phyloP scores from a whole-genome alignment of 2,797 vertebrate genomes.

The Megaceryle alcyon region DNA sequence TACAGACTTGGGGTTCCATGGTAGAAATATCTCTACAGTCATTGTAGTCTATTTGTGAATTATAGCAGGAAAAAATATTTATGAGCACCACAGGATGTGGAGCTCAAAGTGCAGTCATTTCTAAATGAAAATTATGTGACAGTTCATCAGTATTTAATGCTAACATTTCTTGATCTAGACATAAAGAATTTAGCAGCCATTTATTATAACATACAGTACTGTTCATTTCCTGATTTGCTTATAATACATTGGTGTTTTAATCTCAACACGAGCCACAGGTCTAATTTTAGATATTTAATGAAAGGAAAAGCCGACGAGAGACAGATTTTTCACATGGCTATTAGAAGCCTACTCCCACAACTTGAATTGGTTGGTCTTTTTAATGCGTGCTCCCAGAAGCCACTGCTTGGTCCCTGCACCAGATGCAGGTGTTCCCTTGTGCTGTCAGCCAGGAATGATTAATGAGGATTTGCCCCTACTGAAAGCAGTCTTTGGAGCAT shows the following conservation, averaged over 20 bases:
- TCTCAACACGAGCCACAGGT: constrained; percentile 63
- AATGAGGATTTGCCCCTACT: constrained; percentile 87
- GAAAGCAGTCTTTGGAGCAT: constrained; percentile 86
- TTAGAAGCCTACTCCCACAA: constrained; percentile 69
- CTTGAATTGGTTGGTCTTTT: constrained; percentile 68
- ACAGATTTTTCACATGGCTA: constrained; percentile 69
- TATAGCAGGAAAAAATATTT: constrained; percentile 77
- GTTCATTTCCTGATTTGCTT: constrained; percentile 70
- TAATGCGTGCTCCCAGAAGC: constrained; percentile 73
- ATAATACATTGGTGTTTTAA: constrained; percentile 69
- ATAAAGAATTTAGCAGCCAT: constrained; percentile 82
- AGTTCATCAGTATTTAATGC: constrained; percentile 83
- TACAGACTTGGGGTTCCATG: not conserved
- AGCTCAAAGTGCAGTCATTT: constrained; percentile 74
- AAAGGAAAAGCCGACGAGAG: constrained; percentile 56
- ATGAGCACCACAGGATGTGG: constrained; percentile 73
- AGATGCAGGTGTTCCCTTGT: constrained; percentile 86
- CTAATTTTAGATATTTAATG: constrained; percentile 74
- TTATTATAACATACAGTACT: constrained; percentile 71
- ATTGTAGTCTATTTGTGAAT: constrained; percentile 64
- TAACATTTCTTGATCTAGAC: constrained; percentile 76
- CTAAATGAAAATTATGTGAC: constrained; percentile 82
- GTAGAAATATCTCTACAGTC: constrained; percentile 40
- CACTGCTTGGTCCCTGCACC: constrained; percentile 75
- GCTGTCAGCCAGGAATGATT: constrained; percentile 88